Percentiles rank a stretch among this genome's conserved stretches.
These are phyloP conservation scores for Pagetopsis macropterus DNA, from an alignment of 2,797 vertebrate genomes.

Conservation along the genomic window DNA sequence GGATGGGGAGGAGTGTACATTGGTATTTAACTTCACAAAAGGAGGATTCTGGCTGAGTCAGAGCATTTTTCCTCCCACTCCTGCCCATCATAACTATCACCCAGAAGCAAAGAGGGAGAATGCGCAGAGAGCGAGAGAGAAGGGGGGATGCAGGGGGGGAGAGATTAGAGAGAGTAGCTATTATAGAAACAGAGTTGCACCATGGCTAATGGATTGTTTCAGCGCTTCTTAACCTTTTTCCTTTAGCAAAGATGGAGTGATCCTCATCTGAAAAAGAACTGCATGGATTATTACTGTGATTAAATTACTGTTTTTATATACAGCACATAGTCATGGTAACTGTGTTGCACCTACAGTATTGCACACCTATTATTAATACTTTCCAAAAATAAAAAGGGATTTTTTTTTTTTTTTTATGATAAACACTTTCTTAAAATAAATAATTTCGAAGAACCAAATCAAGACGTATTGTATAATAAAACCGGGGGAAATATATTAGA, in stretches of 20 bases:
- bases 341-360: neutral
- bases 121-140: slow-evolving; percentile 5
- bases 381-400: neutral
- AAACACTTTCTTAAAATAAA: no score
- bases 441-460: no score
- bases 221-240: slow-evolving; percentile 47
- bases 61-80: slow-evolving; percentile 65
- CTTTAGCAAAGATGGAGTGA: slow-evolving; percentile 20
- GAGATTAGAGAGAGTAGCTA: slow-evolving; percentile 54
- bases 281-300: slow-evolving; percentile 12
- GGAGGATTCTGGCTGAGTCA: slow-evolving; percentile 73
- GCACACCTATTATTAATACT: neutral
- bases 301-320: slow-evolving; percentile 41
- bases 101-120: slow-evolving; percentile 46
- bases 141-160: slow-evolving; percentile 14
- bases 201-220: slow-evolving; percentile 63
- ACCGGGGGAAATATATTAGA: slow-evolving; percentile 2
- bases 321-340: neutral
- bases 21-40: slow-evolving; percentile 73
- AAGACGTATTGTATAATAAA: neutral
- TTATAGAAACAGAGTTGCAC: slow-evolving; percentile 39
- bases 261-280: slow-evolving; percentile 20
- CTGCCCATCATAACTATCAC: slow-evolving; percentile 72
- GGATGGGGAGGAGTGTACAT: slow-evolving; percentile 52
- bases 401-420: neutral